Conservation (phyloP, 2,797 vertebrate genomes). For the Pseudomugil tenellus region DNA sequence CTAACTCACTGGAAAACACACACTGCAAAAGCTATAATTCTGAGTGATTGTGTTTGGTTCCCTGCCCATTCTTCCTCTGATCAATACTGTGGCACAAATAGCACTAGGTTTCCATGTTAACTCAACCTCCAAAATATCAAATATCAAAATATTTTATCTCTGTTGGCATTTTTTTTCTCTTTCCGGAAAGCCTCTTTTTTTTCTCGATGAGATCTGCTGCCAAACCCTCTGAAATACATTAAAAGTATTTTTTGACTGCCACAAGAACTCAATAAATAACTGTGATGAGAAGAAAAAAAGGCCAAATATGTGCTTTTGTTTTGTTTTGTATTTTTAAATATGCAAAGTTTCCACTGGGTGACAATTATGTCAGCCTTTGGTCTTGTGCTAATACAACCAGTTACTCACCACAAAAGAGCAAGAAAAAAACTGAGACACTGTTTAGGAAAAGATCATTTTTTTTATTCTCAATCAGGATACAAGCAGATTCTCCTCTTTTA, state of each 20-base stretch:
- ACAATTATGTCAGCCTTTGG: conserved; percentile 15
- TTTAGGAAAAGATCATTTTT: conserved; percentile 22
- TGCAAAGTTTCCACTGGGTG: conserved; percentile 10
- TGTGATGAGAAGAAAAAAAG: conserved; percentile 15
- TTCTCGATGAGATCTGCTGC: conserved; percentile 9
- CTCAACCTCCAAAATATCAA: conserved; percentile 20
- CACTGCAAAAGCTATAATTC: conserved; percentile 33
- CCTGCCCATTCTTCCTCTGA: conserved; percentile 41
- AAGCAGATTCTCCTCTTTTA: conserved; percentile 51
- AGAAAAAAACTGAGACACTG: conserved; percentile 15
- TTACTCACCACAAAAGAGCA: conserved; percentile 32
- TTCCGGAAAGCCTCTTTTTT: conserved; percentile 24
- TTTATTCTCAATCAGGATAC: conserved; percentile 49
- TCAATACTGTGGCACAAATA: conserved; percentile 45
- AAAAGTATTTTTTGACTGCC: conserved; percentile 33
- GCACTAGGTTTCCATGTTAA: conserved; percentile 29
- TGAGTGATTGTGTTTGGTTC: conserved; percentile 59
- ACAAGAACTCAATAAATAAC: conserved; percentile 24
- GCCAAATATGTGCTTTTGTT: conserved; percentile 27
- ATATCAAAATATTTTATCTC: conserved; percentile 10
- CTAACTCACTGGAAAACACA: conserved; percentile 19
- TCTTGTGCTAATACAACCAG: conserved; percentile 34
- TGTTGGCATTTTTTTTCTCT: conserved; percentile 4
- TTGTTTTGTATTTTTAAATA: conserved; percentile 16
- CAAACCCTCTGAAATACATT: conserved; percentile 30